A percentile compares a stretch with the other conserved stretches of the same genome.
Conservation (phyloP, 1,140 invertebrate genomes). For the Doryteuthis pealeii region DNA sequence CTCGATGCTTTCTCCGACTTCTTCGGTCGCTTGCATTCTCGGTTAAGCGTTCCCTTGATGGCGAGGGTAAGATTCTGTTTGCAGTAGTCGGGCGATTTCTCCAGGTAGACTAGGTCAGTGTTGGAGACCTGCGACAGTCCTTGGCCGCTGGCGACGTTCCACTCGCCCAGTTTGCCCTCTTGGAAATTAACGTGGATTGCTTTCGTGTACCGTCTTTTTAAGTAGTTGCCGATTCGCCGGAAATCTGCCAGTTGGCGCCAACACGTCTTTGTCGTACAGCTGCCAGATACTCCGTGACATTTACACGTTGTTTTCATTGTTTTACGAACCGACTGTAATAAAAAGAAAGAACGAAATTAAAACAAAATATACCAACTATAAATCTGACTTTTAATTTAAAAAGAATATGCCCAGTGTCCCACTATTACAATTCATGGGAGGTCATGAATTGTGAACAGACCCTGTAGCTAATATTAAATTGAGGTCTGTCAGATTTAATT, state of each 20-base stretch:
- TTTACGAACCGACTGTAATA: slow-evolving; percentile 78
- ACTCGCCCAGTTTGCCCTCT: slow-evolving; percentile 33
- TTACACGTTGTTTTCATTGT: slow-evolving; percentile 87
- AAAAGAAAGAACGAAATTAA: not conserved
- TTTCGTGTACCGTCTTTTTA: slow-evolving; percentile 84
- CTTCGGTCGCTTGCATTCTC: slow-evolving; percentile 38
- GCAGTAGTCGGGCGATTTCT: slow-evolving; percentile 87
- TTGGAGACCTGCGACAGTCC: slow-evolving; percentile 28
- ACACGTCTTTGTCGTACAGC: slow-evolving; percentile 87
- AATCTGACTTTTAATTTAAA: too few relatives aligned
- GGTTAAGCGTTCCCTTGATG: slow-evolving; percentile 74
- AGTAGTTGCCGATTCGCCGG: slow-evolving; percentile 80
- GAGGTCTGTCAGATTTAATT: too few relatives aligned
- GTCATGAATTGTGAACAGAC: too few relatives aligned
- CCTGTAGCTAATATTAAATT: not conserved
- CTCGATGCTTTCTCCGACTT: slow-evolving; percentile 65
- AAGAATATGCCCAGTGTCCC: not conserved
- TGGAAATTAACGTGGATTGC: slow-evolving; percentile 69
- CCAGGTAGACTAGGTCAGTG: slow-evolving; percentile 78
- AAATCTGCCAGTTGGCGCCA: slow-evolving; percentile 88
- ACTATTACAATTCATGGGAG: too few relatives aligned
- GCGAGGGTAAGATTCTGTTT: slow-evolving; percentile 74
- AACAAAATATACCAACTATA: not conserved
- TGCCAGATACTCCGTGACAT: slow-evolving; percentile 87
- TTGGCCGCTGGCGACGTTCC: slow-evolving; percentile 27